Evolutionary conservation across 2,797 vertebrate genomes (phyloP).

Genomic region (Pitangus sulphuratus): DNA sequence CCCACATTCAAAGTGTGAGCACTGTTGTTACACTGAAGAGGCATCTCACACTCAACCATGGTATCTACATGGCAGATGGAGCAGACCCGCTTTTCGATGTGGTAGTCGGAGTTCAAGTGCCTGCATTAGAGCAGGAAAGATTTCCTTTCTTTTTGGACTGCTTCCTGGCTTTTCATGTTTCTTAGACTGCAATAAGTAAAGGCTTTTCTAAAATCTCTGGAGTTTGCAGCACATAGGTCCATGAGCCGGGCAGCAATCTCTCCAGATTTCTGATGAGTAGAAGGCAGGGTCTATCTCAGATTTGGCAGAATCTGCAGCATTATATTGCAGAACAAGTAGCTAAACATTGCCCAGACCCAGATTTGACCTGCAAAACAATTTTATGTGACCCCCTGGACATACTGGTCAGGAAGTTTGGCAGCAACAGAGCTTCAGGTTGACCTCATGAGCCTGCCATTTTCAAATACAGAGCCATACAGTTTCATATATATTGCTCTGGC

Average conservation of each 20-base stretch:
- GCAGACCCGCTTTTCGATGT: neutral
- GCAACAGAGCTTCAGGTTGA: neutral
- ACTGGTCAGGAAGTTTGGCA: neutral
- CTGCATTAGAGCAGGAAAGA: neutral
- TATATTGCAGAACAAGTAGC: neutral
- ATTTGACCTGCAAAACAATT: neutral
- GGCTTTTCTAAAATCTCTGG: neutral
- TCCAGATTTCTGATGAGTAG: neutral
- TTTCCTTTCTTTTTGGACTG: neutral
- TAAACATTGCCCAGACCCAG: neutral
- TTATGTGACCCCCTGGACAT: neutral
- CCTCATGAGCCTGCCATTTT: neutral
- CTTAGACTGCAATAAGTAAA: neutral
- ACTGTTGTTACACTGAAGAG: neutral
- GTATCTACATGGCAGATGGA: neutral
- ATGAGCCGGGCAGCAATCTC: neutral
- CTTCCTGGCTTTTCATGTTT: neutral
- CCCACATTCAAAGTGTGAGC: accelerated
- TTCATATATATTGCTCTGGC: neutral
- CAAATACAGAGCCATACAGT: neutral
- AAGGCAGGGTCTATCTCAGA: neutral
- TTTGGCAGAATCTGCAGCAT: neutral
- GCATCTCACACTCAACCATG: neutral
- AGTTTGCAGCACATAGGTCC: neutral
- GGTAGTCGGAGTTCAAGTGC: neutral